Conservation (phyloP, 2,888 invertebrate genomes). For the Tetrapedia diversipes region DNA sequence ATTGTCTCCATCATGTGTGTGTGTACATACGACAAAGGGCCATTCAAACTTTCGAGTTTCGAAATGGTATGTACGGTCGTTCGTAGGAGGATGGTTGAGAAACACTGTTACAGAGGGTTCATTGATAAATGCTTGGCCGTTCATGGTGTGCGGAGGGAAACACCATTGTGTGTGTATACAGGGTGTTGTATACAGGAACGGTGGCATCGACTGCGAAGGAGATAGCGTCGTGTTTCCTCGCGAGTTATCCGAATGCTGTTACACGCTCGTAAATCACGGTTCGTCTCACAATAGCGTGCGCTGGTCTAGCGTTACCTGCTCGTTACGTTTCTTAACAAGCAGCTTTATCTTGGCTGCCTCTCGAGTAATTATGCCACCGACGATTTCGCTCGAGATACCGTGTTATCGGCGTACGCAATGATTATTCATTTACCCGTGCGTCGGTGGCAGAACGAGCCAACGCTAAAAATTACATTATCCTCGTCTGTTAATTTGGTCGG, state of each 20-base stretch:
- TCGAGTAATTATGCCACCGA: slow-evolving; percentile 34
- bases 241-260: slow-evolving; percentile 38
- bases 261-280: slow-evolving; percentile 43
- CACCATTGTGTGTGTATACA: not conserved
- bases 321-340: slow-evolving; percentile 34
- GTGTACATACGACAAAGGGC: no score
- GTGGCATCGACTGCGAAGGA: slow-evolving; percentile 20
- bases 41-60: no score
- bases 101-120: no score
- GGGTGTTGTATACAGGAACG: slow-evolving; percentile 23
- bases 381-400: slow-evolving; percentile 32
- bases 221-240: slow-evolving; percentile 30
- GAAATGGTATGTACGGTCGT: no score
- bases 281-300: slow-evolving; percentile 38
- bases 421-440: slow-evolving; percentile 34
- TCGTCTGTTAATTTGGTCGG: no score
- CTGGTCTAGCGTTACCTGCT: slow-evolving; percentile 35
- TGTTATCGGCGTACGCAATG: slow-evolving; percentile 32
- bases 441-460: no score
- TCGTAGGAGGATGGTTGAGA: no score
- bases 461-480: no score
- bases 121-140: no score
- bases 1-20: no score
- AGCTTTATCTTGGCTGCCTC: slow-evolving; percentile 26
- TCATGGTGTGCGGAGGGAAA: no score